Conservation (phyloP, 92 coral and sea anemone genomes). For the Porites evermanni region DNA sequence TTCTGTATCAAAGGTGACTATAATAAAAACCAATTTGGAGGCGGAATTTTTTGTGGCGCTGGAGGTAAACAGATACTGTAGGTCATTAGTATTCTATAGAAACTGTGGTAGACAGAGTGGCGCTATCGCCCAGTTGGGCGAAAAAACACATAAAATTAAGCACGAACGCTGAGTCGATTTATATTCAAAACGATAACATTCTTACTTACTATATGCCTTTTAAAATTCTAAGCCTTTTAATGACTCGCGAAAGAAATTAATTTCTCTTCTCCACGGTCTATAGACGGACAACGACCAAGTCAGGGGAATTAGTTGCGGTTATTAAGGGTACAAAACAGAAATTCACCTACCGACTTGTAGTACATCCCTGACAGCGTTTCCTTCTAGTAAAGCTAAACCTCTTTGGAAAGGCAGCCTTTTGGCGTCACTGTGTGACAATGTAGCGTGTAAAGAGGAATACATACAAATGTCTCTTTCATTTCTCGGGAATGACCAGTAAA, state of each 20-base stretch:
- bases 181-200: conserved; percentile 45
- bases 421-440: conserved; percentile 85
- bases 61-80: conserved; percentile 54
- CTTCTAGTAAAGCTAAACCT: conserved; percentile 88
- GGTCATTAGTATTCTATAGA: conserved; percentile 61
- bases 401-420: conserved; percentile 89
- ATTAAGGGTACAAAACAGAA: conserved; percentile 38
- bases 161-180: conserved; percentile 58
- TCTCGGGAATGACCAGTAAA: conserved; percentile 98
- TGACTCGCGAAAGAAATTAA: neutral
- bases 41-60: conserved; percentile 26
- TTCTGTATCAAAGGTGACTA: conserved; percentile 21
- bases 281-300: conserved; percentile 38
- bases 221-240: neutral
- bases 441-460: conserved; percentile 90
- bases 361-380: conserved; percentile 84
- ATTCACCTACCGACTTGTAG: conserved; percentile 96
- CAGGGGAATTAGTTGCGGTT: conserved; percentile 13
- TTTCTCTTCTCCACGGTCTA: neutral
- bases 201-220: neutral
- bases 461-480: conserved; percentile 93
- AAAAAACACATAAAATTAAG: conserved; percentile 71
- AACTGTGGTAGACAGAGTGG: conserved; percentile 84
- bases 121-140: conserved; percentile 91
- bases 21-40: conserved; percentile 14